Conservation (phyloP, 2,113 vertebrate genomes). For the Speoplatyrhinus poulsoni region DNA sequence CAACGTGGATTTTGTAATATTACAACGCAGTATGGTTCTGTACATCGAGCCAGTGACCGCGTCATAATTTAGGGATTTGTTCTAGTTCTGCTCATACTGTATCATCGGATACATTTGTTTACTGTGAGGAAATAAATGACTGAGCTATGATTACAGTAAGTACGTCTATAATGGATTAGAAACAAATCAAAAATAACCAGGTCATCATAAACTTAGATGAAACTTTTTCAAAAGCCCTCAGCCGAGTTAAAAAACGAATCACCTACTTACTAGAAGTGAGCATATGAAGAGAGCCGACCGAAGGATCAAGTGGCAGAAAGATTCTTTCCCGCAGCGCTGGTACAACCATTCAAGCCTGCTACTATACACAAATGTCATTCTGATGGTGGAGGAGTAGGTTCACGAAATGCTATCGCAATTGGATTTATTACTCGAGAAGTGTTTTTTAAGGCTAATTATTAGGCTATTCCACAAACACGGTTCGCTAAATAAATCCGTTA, state of each 20-base stretch:
- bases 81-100: too few relatives aligned
- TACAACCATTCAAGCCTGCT: slow-evolving; percentile 54
- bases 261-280: slow-evolving; percentile 52
- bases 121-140: too few relatives aligned
- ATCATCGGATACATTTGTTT: too few relatives aligned
- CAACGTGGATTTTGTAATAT: too few relatives aligned
- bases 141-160: too few relatives aligned
- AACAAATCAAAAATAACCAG: too few relatives aligned
- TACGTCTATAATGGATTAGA: too few relatives aligned
- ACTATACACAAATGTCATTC: slow-evolving; percentile 28
- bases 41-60: too few relatives aligned
- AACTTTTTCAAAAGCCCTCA: neutral
- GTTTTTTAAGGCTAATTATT: neutral
- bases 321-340: slow-evolving; percentile 49
- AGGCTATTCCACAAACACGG: neutral
- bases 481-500: neutral
- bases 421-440: neutral
- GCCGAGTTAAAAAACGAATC: neutral
- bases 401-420: neutral
- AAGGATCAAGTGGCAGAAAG: neutral
- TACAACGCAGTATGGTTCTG: too few relatives aligned
- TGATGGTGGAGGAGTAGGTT: neutral
- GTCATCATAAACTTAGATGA: too few relatives aligned
- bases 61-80: too few relatives aligned
- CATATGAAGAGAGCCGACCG: slow-evolving; percentile 44